These are phyloP conservation scores for Venustoraphidia nigricollis DNA, from an alignment of 2,888 invertebrate genomes.

Conservation along the genomic window DNA sequence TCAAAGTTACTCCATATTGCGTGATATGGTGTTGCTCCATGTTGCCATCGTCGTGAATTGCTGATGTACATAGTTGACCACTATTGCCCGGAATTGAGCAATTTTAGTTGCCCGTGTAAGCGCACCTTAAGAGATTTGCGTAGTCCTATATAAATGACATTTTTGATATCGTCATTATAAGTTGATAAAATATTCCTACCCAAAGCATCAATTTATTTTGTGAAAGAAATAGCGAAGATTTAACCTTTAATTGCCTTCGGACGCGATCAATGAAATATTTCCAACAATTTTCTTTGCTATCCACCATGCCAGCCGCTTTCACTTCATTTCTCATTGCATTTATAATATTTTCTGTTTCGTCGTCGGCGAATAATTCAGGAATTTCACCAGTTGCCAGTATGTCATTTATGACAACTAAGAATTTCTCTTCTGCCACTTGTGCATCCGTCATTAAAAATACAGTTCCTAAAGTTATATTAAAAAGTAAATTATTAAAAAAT, in stretches of 20 bases:
- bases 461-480: conserved; percentile 31
- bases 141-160: no score
- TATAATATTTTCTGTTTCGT: conserved; percentile 78
- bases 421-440: conserved; percentile 80
- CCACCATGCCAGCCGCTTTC: conserved; percentile 66
- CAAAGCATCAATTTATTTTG: neutral
- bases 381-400: conserved; percentile 89
- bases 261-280: conserved; percentile 86
- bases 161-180: no score
- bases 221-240: conserved; percentile 1
- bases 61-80: no score
- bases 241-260: conserved; percentile 50
- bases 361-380: conserved; percentile 77
- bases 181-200: no score
- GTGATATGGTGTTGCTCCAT: no score
- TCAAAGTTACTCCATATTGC: no score
- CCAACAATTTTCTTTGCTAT: conserved; percentile 89
- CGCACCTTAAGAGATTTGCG: no score
- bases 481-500: neutral
- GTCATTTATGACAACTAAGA: conserved; percentile 85
- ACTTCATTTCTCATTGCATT: conserved; percentile 60
- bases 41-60: no score
- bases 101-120: no score
- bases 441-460: conserved; percentile 90
- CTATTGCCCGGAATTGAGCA: no score